Conservation (phyloP, 2,797 vertebrate species). For the Mionectes olivaceus region DNA sequence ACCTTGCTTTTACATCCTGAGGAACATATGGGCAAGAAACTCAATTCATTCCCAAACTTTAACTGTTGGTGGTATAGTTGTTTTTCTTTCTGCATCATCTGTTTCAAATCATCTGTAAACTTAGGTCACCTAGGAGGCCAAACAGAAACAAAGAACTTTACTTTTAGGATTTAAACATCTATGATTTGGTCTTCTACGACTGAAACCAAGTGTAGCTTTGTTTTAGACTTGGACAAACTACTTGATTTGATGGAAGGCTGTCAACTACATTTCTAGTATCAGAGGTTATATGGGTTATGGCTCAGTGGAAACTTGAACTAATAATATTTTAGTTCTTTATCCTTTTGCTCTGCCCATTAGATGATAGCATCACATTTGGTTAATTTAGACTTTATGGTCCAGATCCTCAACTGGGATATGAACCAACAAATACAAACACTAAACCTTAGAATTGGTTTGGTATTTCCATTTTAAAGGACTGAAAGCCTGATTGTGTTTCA, state of each 20-base stretch:
- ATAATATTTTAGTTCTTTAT: background rate
- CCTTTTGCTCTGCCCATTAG: background rate
- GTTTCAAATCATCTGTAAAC: slow-evolving; percentile 46
- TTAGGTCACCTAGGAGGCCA: background rate
- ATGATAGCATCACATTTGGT: background rate
- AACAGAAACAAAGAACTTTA: background rate
- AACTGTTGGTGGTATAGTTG: slow-evolving; percentile 56
- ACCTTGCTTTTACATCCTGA: background rate
- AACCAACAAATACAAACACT: background rate
- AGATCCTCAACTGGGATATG: background rate
- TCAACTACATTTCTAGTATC: background rate
- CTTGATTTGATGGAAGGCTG: background rate
- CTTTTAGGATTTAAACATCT: background rate
- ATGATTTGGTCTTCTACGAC: background rate
- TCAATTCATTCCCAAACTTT: slow-evolving; percentile 2
- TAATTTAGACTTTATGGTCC: background rate
- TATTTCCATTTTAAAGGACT: background rate
- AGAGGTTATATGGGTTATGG: background rate
- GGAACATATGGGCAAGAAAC: background rate
- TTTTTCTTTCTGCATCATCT: slow-evolving; percentile 57
- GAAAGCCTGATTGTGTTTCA: background rate
- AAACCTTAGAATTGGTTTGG: background rate
- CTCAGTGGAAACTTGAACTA: background rate
- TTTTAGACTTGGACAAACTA: background rate
- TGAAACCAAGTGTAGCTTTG: background rate